Conservation (phyloP, 2,888 invertebrate species). For the Clostera curtula region DNA sequence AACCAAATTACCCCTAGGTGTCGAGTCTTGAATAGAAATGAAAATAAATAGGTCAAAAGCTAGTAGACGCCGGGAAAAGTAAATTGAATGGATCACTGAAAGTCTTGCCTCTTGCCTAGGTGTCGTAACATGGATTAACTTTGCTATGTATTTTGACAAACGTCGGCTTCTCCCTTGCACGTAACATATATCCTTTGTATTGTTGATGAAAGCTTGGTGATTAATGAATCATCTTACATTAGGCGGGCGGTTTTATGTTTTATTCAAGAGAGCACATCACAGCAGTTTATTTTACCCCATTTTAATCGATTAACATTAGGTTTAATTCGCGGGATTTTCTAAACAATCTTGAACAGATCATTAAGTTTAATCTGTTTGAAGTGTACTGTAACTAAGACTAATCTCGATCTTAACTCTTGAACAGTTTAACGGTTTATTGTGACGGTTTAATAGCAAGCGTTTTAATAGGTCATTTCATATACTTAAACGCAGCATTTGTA, state of each 20-base stretch:
- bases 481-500: no score
- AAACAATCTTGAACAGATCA: no score
- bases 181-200: neutral
- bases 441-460: no score
- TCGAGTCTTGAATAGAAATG: slow-evolving; percentile 35
- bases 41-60: slow-evolving; percentile 47
- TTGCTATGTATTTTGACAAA: slow-evolving; percentile 22
- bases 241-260: neutral
- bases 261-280: neutral
- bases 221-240: neutral
- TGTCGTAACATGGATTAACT: slow-evolving; percentile 30
- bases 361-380: no score
- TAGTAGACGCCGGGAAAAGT: slow-evolving; percentile 35
- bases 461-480: no score
- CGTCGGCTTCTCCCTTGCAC: neutral
- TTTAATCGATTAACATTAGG: no score
- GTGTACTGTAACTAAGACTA: no score
- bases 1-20: slow-evolving; percentile 20
- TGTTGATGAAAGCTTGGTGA: neutral
- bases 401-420: no score
- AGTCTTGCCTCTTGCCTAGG: slow-evolving; percentile 14
- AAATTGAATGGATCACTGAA: slow-evolving; percentile 47
- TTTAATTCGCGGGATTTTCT: no score
- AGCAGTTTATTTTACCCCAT: no score
- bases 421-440: no score